Evolutionary conservation across 2,888 invertebrate species (phyloP), one percentile per base, ranked within the genome.

Genomic region (Frankliniella fusca): DNA sequence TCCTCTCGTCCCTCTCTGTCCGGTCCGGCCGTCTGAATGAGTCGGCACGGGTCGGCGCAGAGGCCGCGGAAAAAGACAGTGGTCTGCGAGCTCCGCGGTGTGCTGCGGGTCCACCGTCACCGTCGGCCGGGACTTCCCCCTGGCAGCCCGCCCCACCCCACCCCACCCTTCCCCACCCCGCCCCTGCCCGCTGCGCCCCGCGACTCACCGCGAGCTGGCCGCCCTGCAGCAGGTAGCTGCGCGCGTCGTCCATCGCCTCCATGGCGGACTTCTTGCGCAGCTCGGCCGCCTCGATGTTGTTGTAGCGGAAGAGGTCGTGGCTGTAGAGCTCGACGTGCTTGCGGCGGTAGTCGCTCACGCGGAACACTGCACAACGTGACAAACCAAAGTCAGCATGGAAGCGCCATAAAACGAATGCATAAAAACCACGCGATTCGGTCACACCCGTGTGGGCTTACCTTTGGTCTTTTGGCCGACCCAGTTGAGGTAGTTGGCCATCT

Each of bases 321-420:
- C 93, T 94, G 87, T 95, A 96, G 82, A 93, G 90, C 84, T 94
- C 93, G 88, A 95, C 93, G 86, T 94, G 94, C 84, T 93, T 93
- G 82, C 97, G 92, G 27, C 97, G 91, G 88, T 97, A 97, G 86
- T 96, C 95, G 86, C 97, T 97, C 86, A 97, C 95, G 90, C 96
- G 95, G 90, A 97, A 96, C 84, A 97, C 97, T 97, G 90, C 11
- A 90, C 89, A 86, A 82, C 85, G 86, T n/a, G n/a, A 83, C 83
- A 82, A 82, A 84, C 54, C 61, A 61, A 61, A 7, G 61, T 61
- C 61, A n/a, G 61, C 61, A n/a, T 54, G 8, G 1, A 2, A 2
- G 38, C 38, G 38, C 38, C 5, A 5, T 38, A 38, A 3, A 5
- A 38, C 3, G 38, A 2, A 2, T 38, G 38, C 38, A 38, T 3